Conservation (phyloP, 2,888 invertebrate species). For the Lasius platythorax region DNA sequence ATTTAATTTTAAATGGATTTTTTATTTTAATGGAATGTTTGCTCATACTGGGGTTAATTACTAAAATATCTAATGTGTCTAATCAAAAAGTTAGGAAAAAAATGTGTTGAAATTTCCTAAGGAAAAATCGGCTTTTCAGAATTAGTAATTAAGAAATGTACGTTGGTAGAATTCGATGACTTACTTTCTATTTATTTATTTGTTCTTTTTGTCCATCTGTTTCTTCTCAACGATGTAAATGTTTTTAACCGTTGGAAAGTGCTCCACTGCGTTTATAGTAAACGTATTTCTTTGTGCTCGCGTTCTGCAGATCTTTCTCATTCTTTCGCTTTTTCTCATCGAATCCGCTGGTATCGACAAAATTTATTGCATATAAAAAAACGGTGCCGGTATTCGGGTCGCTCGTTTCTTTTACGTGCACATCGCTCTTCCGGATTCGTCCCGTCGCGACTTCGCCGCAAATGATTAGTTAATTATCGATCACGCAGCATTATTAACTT, state of each 20-base stretch:
- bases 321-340: background rate
- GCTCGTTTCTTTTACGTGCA: background rate
- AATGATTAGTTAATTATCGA: conserved; percentile 38
- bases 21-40: background rate
- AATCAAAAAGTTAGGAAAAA: background rate
- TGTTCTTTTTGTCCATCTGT: background rate
- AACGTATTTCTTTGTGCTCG: conserved; percentile 7
- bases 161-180: background rate
- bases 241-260: conserved; percentile 7
- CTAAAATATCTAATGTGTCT: background rate
- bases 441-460: background rate
- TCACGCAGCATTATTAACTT: background rate
- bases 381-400: background rate
- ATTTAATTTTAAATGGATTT: background rate
- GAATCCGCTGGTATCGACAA: background rate
- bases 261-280: no score
- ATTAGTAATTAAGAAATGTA: background rate
- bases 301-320: background rate
- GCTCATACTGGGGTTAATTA: background rate
- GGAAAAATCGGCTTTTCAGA: background rate
- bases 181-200: background rate
- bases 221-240: background rate
- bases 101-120: background rate
- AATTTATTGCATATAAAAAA: background rate
- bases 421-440: background rate